Percentiles rank a stretch among this genome's conserved stretches.
phyloP scores from a whole-genome alignment of 2,797 vertebrate species.

The Acanthis flammea region DNA sequence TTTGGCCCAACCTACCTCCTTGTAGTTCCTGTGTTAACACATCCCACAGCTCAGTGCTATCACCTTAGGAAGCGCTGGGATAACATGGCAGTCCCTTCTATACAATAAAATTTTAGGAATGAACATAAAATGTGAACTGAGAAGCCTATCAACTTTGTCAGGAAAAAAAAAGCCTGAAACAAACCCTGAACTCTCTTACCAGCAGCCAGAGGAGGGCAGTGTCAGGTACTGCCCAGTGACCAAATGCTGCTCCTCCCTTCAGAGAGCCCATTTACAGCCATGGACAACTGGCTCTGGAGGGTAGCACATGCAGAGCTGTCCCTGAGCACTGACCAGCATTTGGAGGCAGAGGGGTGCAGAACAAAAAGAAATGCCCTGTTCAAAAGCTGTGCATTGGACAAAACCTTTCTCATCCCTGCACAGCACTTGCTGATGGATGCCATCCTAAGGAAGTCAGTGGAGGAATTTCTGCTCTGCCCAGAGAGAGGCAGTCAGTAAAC shows the following conservation, averaged over 20 bases:
- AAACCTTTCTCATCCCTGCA: background rate
- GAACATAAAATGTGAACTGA: background rate
- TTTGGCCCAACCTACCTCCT: background rate
- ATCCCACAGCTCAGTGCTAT: background rate
- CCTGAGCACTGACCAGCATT: background rate
- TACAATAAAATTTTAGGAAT: background rate
- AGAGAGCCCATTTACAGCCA: background rate
- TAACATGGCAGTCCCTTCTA: background rate
- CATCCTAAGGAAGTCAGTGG: background rate
- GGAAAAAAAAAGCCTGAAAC: background rate
- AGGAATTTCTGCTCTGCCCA: background rate
- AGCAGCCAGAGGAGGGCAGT: background rate
- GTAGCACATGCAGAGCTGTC: fast-evolving
- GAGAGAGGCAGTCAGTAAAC: background rate
- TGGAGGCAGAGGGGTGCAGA: background rate
- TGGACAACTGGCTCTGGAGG: background rate
- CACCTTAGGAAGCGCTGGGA: background rate
- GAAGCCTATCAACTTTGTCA: background rate
- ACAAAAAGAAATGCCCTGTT: background rate
- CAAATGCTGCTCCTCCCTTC: background rate
- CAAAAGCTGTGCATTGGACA: background rate
- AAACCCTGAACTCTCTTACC: background rate
- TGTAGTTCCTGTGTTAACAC: background rate
- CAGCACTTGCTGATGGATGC: background rate
- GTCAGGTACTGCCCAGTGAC: background rate